phyloP scores from a whole-genome alignment of 2,113 vertebrate genomes.

The Thunnus thynnus region DNA sequence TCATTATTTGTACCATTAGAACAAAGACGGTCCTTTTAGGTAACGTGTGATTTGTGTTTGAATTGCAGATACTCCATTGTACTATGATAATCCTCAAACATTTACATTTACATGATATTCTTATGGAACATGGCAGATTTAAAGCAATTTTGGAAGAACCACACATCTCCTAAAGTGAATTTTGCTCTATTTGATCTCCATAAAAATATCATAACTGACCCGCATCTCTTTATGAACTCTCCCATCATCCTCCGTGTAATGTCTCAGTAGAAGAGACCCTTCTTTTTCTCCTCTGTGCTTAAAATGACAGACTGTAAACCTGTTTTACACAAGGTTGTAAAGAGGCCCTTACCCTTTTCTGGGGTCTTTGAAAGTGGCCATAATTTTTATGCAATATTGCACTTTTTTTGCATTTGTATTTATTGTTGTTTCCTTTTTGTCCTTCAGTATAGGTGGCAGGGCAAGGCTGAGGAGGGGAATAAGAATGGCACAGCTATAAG shows the following conservation, averaged over 20 bases:
- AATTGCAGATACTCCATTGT: constrained; percentile 6
- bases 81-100: constrained; percentile 9
- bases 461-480: constrained; percentile 12
- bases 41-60: constrained; percentile 20
- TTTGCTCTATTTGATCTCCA: neutral
- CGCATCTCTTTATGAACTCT: neutral
- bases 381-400: constrained; percentile 51
- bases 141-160: neutral
- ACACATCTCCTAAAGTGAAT: neutral
- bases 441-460: constrained; percentile 50
- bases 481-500: constrained; percentile 35
- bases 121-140: neutral
- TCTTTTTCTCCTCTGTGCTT: constrained; percentile 37
- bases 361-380: constrained; percentile 42
- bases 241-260: neutral
- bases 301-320: constrained; percentile 72
- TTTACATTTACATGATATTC: constrained; percentile 9
- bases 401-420: constrained; percentile 57
- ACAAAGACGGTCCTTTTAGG: constrained; percentile 1
- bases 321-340: constrained; percentile 77
- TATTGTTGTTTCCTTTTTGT: constrained; percentile 49
- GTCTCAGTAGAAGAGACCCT: constrained; percentile 8
- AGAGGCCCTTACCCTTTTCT: constrained; percentile 61
- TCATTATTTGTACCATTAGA: constrained; percentile 30
- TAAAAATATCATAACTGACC: constrained; percentile 15